Base-by-base conservation (phyloP, 2,888 invertebrate species). In the Stegana nigrithorax region DNA sequence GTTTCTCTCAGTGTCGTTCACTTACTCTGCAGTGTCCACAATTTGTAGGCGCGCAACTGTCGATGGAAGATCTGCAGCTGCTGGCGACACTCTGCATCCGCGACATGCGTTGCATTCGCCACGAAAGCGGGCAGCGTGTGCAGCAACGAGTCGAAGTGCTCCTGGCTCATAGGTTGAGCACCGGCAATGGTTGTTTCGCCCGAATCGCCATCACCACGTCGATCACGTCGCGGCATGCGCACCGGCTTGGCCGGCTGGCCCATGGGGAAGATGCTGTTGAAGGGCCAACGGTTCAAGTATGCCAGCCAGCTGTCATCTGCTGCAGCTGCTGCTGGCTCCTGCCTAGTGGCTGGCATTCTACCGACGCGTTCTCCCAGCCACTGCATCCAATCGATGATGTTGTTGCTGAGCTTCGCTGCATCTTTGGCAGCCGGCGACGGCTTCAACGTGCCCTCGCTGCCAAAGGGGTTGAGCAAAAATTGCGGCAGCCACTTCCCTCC, bases 1-100 rank as follows among this genome's bases (percentile, higher is more conserved):
- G 23, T 21, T 8, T 6, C 17, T 12, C 8, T 8, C 12, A 27
- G n/a, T 55, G 14, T 29, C 10, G 23, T 12, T 19, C 72, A 88
- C 90, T 89, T 87, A 91, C 91, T 91, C 85, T 91, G 91, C 71
- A 92, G 83, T 62, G 91, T 91, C 92, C 92, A 92, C 70, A 91
- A 78, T 84, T 91, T 91, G 66, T 89, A 88, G 60, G 90, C 90
- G 27, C 90, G 88, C 75, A 92, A 83, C 83, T 92, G 91, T 67
- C 90, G 87, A 70, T 91, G 85, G 71, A 91, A 89, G 74, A 91
- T 89, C 63, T 81, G 75, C 61, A 91, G 89, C 70, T 91, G 91
- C 78, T 90, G 89, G 70, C 90, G 88, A 86, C 92, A 92, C 81
- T 89, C 89, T 55, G 88, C 86, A 78, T 90, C 89, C 77, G 89